Conservation (phyloP, 2,113 vertebrate genomes). For the Anser brachyrhynchus region DNA sequence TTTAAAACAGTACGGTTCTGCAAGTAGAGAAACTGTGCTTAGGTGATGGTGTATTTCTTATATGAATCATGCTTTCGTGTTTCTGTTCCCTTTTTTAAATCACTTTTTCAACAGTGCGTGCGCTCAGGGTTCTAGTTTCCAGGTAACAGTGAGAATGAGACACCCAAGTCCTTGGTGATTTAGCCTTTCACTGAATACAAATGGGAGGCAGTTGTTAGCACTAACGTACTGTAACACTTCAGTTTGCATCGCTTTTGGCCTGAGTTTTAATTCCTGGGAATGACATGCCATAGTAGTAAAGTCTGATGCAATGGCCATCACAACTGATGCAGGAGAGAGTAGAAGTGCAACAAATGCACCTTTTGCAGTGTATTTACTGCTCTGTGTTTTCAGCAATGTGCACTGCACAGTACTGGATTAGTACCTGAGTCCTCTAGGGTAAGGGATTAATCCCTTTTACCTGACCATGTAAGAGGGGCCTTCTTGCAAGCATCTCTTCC, state of each 20-base stretch:
- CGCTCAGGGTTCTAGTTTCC: constrained; percentile 39
- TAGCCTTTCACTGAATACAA: not conserved
- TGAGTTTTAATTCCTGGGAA: not conserved
- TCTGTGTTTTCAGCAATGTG: not conserved
- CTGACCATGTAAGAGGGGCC: not conserved
- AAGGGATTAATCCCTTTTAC: not conserved
- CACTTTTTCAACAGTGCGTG: not conserved
- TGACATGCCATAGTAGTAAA: not conserved
- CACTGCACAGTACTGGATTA: not conserved
- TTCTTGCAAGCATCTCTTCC: not conserved
- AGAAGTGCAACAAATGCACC: not conserved
- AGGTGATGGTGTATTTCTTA: not conserved
- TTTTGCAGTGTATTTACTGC: not conserved
- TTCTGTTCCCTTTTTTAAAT: not conserved
- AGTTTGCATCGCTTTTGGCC: not conserved
- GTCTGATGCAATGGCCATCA: not conserved
- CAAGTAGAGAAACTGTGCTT: not conserved
- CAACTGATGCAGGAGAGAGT: not conserved
- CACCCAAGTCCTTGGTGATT: not conserved
- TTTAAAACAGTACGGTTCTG: not conserved
- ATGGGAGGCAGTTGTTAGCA: not conserved
- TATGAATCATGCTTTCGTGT: not conserved
- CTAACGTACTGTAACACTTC: not conserved
- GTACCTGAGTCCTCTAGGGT: not conserved
- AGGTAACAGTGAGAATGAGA: constrained; percentile 31